A percentile compares a stretch with the other conserved stretches of the same genome.
phyloP scores from a whole-genome alignment of 37 sponge, comb jelly and placozoan genomes.

The Aphrocallistes beatrix region DNA sequence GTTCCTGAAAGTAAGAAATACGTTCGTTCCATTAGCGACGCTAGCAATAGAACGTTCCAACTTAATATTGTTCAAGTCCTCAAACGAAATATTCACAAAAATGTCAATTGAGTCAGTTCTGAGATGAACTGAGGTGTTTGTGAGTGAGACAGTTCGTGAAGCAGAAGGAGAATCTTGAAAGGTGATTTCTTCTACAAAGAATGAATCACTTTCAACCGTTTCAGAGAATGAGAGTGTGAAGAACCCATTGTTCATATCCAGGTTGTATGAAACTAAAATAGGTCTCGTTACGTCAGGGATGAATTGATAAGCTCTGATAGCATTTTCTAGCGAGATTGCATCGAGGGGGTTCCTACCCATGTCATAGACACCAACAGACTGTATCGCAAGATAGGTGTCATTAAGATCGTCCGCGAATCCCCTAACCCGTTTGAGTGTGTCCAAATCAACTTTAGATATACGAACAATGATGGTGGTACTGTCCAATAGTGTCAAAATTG shows the following conservation, averaged over 20 bases:
- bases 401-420: conserved; percentile 33
- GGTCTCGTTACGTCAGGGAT: conserved; percentile 45
- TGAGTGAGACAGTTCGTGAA: conserved; percentile 27
- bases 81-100: conserved; percentile 26
- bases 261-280: conserved; percentile 37
- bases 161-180: conserved; percentile 39
- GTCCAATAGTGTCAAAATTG: conserved; percentile 32
- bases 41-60: conserved; percentile 49
- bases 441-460: conserved; percentile 48
- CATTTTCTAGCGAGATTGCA: conserved; percentile 31
- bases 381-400: conserved; percentile 40
- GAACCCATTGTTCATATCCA: conserved; percentile 46
- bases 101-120: conserved; percentile 39
- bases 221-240: conserved; percentile 64
- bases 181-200: conserved; percentile 39
- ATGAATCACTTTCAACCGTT: conserved; percentile 51
- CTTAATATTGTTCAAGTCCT: conserved; percentile 70
- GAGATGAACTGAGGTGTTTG: conserved; percentile 31
- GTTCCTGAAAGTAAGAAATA: conserved; percentile 25
- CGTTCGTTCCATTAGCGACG: conserved; percentile 41
- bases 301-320: conserved; percentile 17
- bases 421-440: conserved; percentile 43
- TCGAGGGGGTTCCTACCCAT: conserved; percentile 43
- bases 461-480: conserved; percentile 23
- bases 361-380: conserved; percentile 35